A percentile compares a stretch with the other conserved stretches of the same genome.
Evolutionary conservation across 1,140 invertebrate genomes (phyloP).

Genomic region (Solenopsis fugax): DNA sequence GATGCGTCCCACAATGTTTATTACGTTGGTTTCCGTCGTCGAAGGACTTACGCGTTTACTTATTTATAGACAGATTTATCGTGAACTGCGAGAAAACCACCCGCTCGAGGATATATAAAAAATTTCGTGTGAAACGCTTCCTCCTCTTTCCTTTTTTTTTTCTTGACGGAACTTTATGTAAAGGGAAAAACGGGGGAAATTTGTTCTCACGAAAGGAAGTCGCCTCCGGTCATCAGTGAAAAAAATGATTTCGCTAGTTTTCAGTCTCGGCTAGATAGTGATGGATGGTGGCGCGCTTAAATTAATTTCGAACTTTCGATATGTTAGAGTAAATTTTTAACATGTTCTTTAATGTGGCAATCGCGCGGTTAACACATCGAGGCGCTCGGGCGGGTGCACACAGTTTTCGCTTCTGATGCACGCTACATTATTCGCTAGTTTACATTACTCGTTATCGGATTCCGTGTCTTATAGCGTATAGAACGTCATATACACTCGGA

Average conservation of each 20-base stretch:
- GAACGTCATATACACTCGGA: constrained; percentile 38
- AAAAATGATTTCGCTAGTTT: constrained; percentile 13
- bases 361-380: constrained; percentile 58
- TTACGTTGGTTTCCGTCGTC: constrained; percentile 42
- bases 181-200: neutral
- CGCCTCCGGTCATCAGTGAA: neutral
- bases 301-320: constrained; percentile 56
- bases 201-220: neutral
- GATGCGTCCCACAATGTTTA: constrained; percentile 33
- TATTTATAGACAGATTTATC: constrained; percentile 60
- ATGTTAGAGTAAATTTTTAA: constrained; percentile 60
- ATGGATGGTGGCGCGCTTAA: constrained; percentile 46
- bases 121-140: constrained; percentile 35
- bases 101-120: constrained; percentile 32
- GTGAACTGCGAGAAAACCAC: constrained; percentile 26
- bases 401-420: constrained; percentile 37
- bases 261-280: constrained; percentile 4
- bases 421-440: constrained; percentile 44
- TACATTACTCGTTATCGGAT: constrained; percentile 49
- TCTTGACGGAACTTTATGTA: neutral
- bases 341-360: constrained; percentile 49
- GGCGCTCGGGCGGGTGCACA: neutral
- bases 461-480: constrained; percentile 41
- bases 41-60: constrained; percentile 31
- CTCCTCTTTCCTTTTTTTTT: neutral